Conservation (phyloP, 2,888 invertebrate genomes). For the Abscondita cerata region DNA sequence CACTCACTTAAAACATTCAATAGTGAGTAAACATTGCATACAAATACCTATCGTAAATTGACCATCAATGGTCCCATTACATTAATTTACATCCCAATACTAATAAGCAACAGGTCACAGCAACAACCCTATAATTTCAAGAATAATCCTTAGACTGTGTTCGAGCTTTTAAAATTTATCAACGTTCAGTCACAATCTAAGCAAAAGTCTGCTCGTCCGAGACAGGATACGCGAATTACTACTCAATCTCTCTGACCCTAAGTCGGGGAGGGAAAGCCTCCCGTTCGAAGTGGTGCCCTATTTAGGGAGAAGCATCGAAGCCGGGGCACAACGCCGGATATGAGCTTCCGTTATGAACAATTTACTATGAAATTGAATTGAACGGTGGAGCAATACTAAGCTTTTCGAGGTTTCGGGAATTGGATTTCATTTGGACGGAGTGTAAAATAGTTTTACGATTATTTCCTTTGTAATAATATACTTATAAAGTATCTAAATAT, state of each 20-base stretch:
- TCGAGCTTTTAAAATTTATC: neutral
- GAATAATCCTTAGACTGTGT: conserved; percentile 29
- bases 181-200: conserved; percentile 38
- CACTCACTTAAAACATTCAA: conserved; percentile 12
- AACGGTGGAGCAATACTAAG: conserved; percentile 52
- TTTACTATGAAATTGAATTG: conserved; percentile 64
- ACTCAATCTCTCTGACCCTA: conserved; percentile 45
- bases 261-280: conserved; percentile 36
- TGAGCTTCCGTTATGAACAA: conserved; percentile 88
- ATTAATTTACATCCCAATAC: conserved; percentile 40
- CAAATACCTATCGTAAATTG: conserved; percentile 24
- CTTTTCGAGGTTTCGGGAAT: conserved; percentile 50
- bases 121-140: conserved; percentile 20
- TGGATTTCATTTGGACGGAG: conserved; percentile 44
- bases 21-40: conserved; percentile 14
- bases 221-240: conserved; percentile 48
- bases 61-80: conserved; percentile 36
- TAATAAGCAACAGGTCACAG: conserved; percentile 38
- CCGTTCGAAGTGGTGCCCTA: conserved; percentile 30
- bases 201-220: conserved; percentile 42
- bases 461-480: conserved; percentile 29
- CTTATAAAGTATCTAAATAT: conserved; percentile 3
- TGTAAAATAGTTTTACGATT: conserved; percentile 29
- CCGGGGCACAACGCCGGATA: conserved; percentile 68
- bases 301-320: conserved; percentile 37